Base-by-base conservation (phyloP, 1,140 invertebrate genomes). In the Brachionus plicatilis region DNA sequence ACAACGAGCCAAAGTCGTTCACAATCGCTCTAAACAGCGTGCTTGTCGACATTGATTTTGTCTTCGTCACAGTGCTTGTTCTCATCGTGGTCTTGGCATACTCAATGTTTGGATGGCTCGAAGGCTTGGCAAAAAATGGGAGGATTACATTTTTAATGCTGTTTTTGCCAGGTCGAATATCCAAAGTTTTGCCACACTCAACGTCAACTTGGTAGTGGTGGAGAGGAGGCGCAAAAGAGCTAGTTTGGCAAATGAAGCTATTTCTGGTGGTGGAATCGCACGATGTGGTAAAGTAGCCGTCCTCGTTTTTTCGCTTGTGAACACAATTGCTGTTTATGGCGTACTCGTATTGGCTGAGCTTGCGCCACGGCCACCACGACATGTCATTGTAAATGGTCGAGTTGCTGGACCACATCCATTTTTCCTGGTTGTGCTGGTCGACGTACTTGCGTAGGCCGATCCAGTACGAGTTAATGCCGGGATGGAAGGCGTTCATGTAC, bases 301-400 rank as follows among this genome's bases (percentile, higher is more conserved):
- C 79, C 41, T 82, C 79, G 27, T 82, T 60, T 68, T 68, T 60
- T 24, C 65, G 8, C 43, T 82, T 82, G 5, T 43, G 33, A 8
- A 68, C 79, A 47, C 79, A 82, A 82, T 82, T 56, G 17, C 50
- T 82, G 12, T 17, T 45, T 24, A 43, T 12, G n/a, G 53, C 56
- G 27, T 60, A 65, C 12, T 56, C 56, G 11, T 53, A 82, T 2
- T 68, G 50, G 29, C 37, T 24, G 4, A 29, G 12, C 12, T 60
- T 17, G 33, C 79, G 20, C 79, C 79, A 82, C 53, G 79, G 79
- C 79, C 79, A 82, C 79, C 79, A 82, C 12, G 79, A 82, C 50
- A 82, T 68, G 53, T 82, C 79, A 43, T 82, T 60, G 53, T 82
- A 82, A 20, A 82, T 65, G 8, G 79, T 82, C 50, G 79, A 65